Percentiles rank a stretch among this genome's conserved stretches.
Evolutionary conservation across 2,113 vertebrate genomes (phyloP).

Genomic region (Hylia prasina): DNA sequence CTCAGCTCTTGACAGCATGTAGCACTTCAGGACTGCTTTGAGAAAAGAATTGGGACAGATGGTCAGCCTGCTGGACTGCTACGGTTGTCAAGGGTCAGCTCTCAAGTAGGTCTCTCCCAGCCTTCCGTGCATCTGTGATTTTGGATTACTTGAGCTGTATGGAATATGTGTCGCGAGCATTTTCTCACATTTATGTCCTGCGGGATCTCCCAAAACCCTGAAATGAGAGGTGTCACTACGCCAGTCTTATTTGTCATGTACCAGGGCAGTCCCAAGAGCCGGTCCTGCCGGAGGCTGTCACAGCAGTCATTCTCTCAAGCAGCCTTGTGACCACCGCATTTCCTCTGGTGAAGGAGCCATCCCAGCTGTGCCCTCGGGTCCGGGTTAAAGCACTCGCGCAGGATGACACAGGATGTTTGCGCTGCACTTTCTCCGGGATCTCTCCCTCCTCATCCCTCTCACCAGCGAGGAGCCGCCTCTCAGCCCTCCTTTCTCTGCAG

Average conservation of each 20-base stretch:
- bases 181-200: not conserved
- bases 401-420: accelerated
- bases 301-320: not conserved
- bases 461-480: not conserved
- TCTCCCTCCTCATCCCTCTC: not conserved
- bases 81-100: not conserved
- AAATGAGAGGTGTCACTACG: not conserved
- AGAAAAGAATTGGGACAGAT: not conserved
- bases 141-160: not conserved
- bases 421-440: accelerated
- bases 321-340: not conserved
- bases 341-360: not conserved
- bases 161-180: not conserved
- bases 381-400: not conserved
- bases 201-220: not conserved
- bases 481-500: not conserved
- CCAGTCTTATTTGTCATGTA: not conserved
- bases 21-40: not conserved
- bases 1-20: not conserved
- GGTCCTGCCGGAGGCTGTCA: accelerated
- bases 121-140: not conserved
- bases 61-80: not conserved
- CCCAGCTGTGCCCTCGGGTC: not conserved
- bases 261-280: not conserved
- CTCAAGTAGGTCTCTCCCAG: not conserved